These are phyloP conservation scores for Euura saliciscinereae DNA, from an alignment of 1,140 invertebrate species.

Conservation along the genomic window DNA sequence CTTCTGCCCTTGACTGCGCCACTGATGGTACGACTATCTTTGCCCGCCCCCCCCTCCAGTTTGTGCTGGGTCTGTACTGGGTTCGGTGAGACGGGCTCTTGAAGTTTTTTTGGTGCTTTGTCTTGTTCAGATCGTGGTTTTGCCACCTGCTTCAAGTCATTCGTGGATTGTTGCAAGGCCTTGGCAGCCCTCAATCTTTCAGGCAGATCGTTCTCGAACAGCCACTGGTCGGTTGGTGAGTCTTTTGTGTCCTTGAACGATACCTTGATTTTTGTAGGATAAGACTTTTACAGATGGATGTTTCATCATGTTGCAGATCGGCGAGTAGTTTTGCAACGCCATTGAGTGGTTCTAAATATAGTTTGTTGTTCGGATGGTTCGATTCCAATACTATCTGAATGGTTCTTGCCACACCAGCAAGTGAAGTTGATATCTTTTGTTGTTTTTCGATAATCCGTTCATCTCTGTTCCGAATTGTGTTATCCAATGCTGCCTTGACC, in stretches of 20 bases:
- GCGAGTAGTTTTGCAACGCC: not conserved
- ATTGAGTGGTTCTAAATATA: not conserved
- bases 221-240: slow-evolving; percentile 16
- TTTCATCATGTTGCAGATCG: slow-evolving; percentile 10
- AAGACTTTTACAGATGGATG: slow-evolving; percentile 21
- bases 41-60: slow-evolving; percentile 18
- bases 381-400: no score
- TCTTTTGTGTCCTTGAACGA: slow-evolving; percentile 17
- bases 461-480: slow-evolving; percentile 21
- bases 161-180: not conserved
- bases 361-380: no score
- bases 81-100: slow-evolving; percentile 16
- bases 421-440: not conserved
- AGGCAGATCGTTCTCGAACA: slow-evolving; percentile 16
- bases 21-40: slow-evolving; percentile 8
- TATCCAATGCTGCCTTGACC: slow-evolving; percentile 18
- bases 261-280: slow-evolving; percentile 21
- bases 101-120: slow-evolving; percentile 15
- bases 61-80: slow-evolving; percentile 18
- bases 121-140: slow-evolving; percentile 10
- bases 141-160: slow-evolving; percentile 12
- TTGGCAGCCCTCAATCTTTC: slow-evolving; percentile 23
- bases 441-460: slow-evolving; percentile 23
- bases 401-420: no score
- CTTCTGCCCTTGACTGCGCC: no score